Conservation (phyloP, 2,113 vertebrate species). For the Taurulus bubalis region DNA sequence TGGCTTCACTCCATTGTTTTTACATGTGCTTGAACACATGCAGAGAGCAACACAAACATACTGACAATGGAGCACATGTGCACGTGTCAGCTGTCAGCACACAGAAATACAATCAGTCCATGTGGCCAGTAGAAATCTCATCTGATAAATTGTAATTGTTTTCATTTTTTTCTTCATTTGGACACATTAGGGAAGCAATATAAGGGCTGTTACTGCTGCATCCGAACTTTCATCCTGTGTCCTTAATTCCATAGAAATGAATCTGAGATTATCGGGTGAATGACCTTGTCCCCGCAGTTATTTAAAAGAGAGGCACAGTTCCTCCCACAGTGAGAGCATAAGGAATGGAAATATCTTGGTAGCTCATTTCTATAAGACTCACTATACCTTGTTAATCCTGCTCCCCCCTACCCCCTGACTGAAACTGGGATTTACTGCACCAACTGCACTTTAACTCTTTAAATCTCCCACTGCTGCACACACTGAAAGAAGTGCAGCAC, state of each 20-base stretch:
- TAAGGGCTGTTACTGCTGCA: background rate
- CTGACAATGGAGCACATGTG: constrained; percentile 29
- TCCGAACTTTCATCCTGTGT: background rate
- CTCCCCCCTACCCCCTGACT: constrained; percentile 29
- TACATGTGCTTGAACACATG: constrained; percentile 32
- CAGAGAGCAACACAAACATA: constrained; percentile 56
- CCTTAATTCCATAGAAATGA: constrained; percentile 35
- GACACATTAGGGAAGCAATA: background rate
- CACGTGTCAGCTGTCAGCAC: constrained; percentile 52
- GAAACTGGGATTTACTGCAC: constrained; percentile 63
- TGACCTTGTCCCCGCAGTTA: constrained; percentile 33
- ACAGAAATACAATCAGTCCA: constrained; percentile 13
- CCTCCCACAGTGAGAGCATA: constrained; percentile 13
- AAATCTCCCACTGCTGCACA: constrained; percentile 35
- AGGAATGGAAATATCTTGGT: constrained; percentile 59
- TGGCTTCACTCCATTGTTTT: constrained; percentile 32
- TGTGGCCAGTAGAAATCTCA: background rate
- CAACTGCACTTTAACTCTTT: constrained; percentile 52
- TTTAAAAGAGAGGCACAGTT: constrained; percentile 9
- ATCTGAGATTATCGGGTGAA: constrained; percentile 25
- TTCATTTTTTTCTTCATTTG: background rate
- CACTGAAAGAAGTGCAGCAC: constrained; percentile 29
- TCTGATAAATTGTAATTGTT: background rate
- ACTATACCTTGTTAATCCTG: constrained; percentile 68
- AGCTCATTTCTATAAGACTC: constrained; percentile 55